Conservation (phyloP, 1,140 invertebrate genomes). For the Megalopta genalis region DNA sequence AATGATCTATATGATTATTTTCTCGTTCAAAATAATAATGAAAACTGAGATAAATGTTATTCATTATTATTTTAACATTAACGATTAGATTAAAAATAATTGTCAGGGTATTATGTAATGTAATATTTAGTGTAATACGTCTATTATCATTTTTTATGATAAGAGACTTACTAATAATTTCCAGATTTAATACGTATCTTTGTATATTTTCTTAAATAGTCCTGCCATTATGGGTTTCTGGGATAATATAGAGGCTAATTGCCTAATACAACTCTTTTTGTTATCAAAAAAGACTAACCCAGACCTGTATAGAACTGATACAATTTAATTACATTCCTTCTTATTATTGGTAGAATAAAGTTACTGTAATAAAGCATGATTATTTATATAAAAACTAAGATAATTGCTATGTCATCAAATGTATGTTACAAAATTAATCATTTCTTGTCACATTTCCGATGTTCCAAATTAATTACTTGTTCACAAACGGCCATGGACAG, state of each 20-base stretch:
- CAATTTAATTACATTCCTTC: conserved; percentile 58
- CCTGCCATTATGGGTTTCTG: conserved; percentile 61
- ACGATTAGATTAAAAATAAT: conserved; percentile 43
- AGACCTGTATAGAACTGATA: conserved; percentile 61
- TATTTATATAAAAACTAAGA: conserved; percentile 51
- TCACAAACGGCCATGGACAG: background rate
- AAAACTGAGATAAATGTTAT: conserved; percentile 22
- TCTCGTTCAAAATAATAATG: conserved; percentile 6
- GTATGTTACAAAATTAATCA: conserved; percentile 32
- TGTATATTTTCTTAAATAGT: conserved; percentile 56
- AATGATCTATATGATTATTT: conserved; percentile 17
- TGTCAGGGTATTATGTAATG: conserved; percentile 45
- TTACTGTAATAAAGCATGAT: conserved; percentile 54
- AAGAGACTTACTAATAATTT: conserved; percentile 46
- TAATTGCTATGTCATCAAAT: conserved; percentile 64
- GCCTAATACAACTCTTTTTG: conserved; percentile 36
- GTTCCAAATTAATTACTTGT: conserved; percentile 4
- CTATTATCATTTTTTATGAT: conserved; percentile 31
- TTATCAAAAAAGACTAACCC: conserved; percentile 58
- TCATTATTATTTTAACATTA: conserved; percentile 25
- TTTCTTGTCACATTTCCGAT: conserved; percentile 14
- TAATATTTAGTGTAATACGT: conserved; percentile 37
- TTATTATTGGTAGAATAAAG: conserved; percentile 51
- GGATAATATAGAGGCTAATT: conserved; percentile 44
- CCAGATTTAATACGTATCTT: conserved; percentile 28